Conservation (phyloP, 2,113 vertebrate species). For the Nematolebias whitei region DNA sequence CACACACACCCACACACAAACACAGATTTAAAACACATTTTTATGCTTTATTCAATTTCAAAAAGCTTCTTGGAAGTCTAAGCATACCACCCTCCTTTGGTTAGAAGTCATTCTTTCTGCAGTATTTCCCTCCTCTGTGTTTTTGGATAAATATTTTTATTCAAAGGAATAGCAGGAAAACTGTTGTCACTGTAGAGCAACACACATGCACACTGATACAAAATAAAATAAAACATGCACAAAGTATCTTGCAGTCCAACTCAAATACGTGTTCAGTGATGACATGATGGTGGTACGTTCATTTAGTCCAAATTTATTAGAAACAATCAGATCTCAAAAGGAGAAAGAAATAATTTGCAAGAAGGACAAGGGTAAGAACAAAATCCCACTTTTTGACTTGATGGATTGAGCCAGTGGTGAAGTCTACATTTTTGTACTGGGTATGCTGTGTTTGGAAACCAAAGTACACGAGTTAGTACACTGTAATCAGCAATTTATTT, state of each 20-base stretch:
- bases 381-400: conserved; percentile 59
- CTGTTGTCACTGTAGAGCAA: conserved; percentile 35
- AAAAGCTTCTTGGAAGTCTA: conserved; percentile 40
- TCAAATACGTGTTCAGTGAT: conserved; percentile 31
- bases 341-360: conserved; percentile 24
- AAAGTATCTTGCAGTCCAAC: conserved; percentile 18
- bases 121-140: conserved; percentile 66
- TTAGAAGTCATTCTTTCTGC: conserved; percentile 43
- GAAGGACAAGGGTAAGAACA: background rate
- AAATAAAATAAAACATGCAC: conserved; percentile 16
- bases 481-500: too few relatives aligned
- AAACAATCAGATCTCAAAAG: conserved; percentile 69
- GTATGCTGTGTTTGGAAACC: too few relatives aligned
- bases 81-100: conserved; percentile 30
- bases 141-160: conserved; percentile 74
- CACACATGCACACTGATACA: conserved; percentile 6
- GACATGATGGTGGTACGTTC: conserved; percentile 62
- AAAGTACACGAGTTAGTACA: too few relatives aligned
- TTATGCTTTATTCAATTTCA: conserved; percentile 30
- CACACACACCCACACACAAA: too few relatives aligned
- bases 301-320: conserved; percentile 46
- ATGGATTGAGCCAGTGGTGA: too few relatives aligned
- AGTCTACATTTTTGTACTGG: too few relatives aligned
- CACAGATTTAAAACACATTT: conserved; percentile 2
- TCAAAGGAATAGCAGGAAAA: conserved; percentile 50